phyloP scores from a whole-genome alignment of 2,113 vertebrate genomes.

The Daboia siamensis region DNA sequence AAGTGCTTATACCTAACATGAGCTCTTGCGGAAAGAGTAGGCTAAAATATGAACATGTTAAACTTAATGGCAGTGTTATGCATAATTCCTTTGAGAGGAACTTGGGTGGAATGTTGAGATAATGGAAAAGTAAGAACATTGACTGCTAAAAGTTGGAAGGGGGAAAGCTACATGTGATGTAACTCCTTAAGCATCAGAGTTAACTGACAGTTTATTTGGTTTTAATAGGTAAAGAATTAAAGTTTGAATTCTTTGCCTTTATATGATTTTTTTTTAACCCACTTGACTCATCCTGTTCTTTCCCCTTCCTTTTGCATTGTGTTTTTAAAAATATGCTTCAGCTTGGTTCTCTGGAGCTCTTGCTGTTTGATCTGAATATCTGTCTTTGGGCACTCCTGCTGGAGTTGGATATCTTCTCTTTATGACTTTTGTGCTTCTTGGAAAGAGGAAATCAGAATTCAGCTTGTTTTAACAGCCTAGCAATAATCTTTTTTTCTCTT shows the following conservation, averaged over 20 bases:
- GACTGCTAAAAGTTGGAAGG: constrained; percentile 38
- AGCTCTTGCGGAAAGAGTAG: not conserved
- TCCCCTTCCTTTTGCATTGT: constrained; percentile 51
- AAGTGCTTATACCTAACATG: not conserved
- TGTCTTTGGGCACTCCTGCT: constrained; percentile 71
- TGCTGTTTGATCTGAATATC: constrained; percentile 70
- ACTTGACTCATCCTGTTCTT: constrained; percentile 55
- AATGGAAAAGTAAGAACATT: constrained; percentile 57
- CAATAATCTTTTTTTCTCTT: constrained; percentile 49
- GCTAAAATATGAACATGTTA: not conserved
- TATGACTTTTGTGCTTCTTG: constrained; percentile 62
- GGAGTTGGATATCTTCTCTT: constrained; percentile 68
- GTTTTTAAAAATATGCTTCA: constrained; percentile 67
- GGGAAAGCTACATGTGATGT: constrained; percentile 75
- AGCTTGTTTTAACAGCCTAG: constrained; percentile 31
- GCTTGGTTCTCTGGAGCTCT: constrained; percentile 71
- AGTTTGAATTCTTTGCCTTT: constrained; percentile 67
- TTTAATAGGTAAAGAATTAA: constrained; percentile 64
- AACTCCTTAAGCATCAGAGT: constrained; percentile 78
- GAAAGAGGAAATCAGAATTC: constrained; percentile 55
- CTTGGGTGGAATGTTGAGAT: constrained; percentile 44
- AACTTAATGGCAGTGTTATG: constrained; percentile 33
- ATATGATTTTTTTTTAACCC: constrained; percentile 62
- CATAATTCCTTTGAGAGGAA: constrained; percentile 6
- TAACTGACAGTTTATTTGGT: constrained; percentile 61